Evolutionary conservation across 1,140 invertebrate species (phyloP).

Genomic region (Conus betulinus): DNA sequence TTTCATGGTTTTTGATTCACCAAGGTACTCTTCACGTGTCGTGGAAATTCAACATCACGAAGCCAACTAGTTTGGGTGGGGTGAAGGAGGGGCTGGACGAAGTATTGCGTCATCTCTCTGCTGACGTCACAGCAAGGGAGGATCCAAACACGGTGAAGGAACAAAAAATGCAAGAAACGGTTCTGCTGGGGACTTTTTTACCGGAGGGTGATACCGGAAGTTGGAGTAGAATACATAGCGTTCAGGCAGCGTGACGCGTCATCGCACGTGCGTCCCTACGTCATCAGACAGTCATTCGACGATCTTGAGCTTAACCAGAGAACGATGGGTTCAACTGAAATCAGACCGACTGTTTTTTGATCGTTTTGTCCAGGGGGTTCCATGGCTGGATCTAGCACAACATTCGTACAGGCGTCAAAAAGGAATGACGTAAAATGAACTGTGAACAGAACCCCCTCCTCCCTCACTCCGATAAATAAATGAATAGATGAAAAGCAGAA

Average conservation of each 20-base stretch:
- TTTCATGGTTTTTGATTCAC: neutral
- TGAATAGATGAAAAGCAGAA: too few relatives aligned
- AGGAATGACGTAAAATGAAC: too few relatives aligned
- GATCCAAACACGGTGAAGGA: too few relatives aligned
- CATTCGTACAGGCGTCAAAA: too few relatives aligned
- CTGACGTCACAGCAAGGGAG: too few relatives aligned
- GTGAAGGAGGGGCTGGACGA: neutral
- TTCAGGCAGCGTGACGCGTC: slow-evolving; percentile 1
- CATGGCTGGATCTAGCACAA: too few relatives aligned
- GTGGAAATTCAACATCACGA: neutral
- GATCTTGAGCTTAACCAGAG: neutral
- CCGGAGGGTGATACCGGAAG: neutral
- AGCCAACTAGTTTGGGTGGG: neutral
- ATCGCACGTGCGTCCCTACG: neutral
- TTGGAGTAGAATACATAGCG: neutral
- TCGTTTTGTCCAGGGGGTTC: too few relatives aligned
- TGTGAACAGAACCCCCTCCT: too few relatives aligned
- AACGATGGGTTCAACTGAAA: too few relatives aligned
- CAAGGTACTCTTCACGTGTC: neutral
- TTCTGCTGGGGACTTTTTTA: neutral
- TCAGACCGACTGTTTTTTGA: too few relatives aligned
- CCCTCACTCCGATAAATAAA: too few relatives aligned
- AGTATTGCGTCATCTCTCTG: neutral
- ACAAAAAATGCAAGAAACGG: neutral
- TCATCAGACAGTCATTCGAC: neutral